Evolutionary conservation across 2,797 vertebrate genomes (phyloP), one percentile per base, ranked within the genome.

Genomic region (Podarcis lilfordi): DNA sequence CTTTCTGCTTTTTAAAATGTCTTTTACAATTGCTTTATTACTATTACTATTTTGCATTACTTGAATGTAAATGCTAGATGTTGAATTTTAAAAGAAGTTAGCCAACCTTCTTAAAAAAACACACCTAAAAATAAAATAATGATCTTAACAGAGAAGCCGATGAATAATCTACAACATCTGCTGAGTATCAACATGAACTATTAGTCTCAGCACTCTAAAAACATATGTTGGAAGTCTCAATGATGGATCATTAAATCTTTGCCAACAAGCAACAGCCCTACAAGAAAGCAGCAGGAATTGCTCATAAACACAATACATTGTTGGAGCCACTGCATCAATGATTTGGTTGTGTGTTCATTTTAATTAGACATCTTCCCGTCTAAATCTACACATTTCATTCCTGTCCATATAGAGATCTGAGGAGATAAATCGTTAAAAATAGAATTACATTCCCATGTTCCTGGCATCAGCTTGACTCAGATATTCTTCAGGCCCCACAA

Each of bases 371-470:
- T n/a, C 69, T 9, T 69, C 81, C 50, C 83, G 45, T 78, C 15
- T 25, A 92, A 89, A 85, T 1, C n/a, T 6, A 86, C 0, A 89
- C 23, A 83, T 13, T 1, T 25, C 89, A 77, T 84, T 76, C 27
- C 68, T 1, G 9, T 76, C 82, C 90, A 55, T 0, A 0, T 4
- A 69, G 32, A 32, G 50, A 61, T 15, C 69, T 89, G 50, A 9
- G 37, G 55, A 37, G 69, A 88, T 5, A 89, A 92, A 64, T 40
- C 35, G 86, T 68, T 61, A 64, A 92, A 72, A 91, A 89, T 89
- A 91, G 83, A 35, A 94, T 96, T 98, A 99, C 99, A 99, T 99
- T 96, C 98, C 99, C 98, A 99, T 99, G 96, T 99, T 99, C 92
- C 99, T 98, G 91, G 98, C 98, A 94, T 99, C 98, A 21, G 98